phyloP scores from a whole-genome alignment of 1,140 invertebrate species.

The Cyrtorhinus lividipennis region DNA sequence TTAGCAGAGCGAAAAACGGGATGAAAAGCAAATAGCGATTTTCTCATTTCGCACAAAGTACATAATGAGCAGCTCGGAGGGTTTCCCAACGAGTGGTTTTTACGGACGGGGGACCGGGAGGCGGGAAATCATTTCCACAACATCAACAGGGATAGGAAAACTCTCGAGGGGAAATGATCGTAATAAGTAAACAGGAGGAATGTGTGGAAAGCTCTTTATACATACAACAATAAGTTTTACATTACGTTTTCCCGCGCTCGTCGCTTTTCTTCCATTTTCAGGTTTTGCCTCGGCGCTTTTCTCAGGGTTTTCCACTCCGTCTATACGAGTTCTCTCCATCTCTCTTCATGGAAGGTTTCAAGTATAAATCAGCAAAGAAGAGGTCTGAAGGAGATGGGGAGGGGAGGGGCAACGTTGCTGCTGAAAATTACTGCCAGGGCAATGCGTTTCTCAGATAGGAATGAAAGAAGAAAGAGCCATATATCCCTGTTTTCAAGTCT shows the following conservation, averaged over 20 bases:
- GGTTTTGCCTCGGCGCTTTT: background rate
- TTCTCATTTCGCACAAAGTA: background rate
- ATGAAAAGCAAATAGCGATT: conserved; percentile 7
- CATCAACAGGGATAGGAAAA: background rate
- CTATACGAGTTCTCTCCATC: background rate
- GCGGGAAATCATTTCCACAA: background rate
- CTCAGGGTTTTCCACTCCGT: background rate
- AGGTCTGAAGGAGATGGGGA: background rate
- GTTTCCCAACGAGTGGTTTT: background rate
- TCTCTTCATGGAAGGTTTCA: background rate
- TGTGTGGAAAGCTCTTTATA: conserved; percentile 3
- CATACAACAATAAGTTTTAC: conserved; percentile 6
- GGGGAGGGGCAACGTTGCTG: background rate
- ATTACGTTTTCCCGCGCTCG: background rate
- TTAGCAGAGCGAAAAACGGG: no score
- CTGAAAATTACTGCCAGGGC: conserved; percentile 13
- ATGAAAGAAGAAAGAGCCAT: conserved; percentile 15
- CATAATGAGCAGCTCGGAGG: background rate
- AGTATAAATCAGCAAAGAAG: conserved; percentile 13
- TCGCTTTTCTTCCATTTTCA: background rate
- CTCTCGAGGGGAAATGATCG: conserved; percentile 1
- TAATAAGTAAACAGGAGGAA: conserved; percentile 13
- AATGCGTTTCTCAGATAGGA: conserved; percentile 16
- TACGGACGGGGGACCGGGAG: background rate
- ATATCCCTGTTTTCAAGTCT: conserved; percentile 1